phyloP scores from a whole-genome alignment of 2,113 vertebrate species.

The Leptobrachium leishanense region DNA sequence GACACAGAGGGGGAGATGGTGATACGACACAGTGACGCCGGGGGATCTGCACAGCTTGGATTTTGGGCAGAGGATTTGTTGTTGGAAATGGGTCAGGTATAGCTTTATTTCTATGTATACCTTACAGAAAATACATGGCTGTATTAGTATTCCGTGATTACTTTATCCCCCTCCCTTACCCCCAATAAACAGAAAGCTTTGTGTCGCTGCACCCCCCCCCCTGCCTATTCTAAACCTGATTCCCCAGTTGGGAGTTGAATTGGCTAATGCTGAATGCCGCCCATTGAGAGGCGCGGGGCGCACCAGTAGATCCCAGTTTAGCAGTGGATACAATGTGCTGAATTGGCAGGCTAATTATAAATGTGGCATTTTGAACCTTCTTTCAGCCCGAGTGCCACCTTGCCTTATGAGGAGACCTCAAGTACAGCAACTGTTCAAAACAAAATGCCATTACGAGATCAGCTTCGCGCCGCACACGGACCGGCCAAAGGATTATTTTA shows the following conservation, averaged over 20 bases:
- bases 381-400: conserved; percentile 89
- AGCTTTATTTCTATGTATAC: no score
- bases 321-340: conserved; percentile 95
- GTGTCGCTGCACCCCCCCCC: conserved; percentile 57
- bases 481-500: conserved; percentile 76
- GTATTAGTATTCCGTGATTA: conserved; percentile 10
- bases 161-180: conserved; percentile 41
- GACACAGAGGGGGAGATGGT: no score
- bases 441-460: conserved; percentile 88
- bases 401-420: conserved; percentile 99
- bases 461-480: conserved; percentile 76
- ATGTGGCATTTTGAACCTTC: conserved; percentile 95
- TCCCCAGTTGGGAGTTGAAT: conserved; percentile 66
- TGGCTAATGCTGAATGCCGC: conserved; percentile 71
- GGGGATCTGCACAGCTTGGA: no score
- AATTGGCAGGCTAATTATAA: conserved; percentile 99
- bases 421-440: conserved; percentile 91
- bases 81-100: no score
- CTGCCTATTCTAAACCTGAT: conserved; percentile 68
- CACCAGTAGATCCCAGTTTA: conserved; percentile 84
- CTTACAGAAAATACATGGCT: no score
- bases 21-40: no score
- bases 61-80: no score
- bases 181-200: conserved; percentile 59
- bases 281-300: conserved; percentile 75